Percentiles rank a stretch among this genome's conserved stretches.
Conservation (phyloP, 2,797 vertebrate species). For the Poecilia gillii region DNA sequence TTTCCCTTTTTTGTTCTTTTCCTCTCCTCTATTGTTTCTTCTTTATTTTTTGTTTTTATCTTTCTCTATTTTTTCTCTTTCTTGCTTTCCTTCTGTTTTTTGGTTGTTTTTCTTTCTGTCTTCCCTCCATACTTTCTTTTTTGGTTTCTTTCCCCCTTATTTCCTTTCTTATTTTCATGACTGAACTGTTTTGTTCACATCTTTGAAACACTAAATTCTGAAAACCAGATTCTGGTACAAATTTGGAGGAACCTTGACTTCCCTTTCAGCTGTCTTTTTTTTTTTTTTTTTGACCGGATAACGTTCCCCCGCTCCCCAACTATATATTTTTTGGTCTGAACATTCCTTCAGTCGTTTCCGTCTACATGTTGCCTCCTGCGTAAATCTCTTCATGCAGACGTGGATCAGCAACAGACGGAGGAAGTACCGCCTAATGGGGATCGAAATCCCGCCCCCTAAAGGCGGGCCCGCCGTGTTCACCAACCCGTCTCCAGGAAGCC, state of each 20-base stretch:
- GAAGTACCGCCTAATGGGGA: slow-evolving; percentile 98
- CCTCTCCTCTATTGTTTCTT: too few species aligned
- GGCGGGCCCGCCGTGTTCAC: slow-evolving; percentile 93
- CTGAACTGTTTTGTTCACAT: background rate
- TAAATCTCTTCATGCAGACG: slow-evolving; percentile 81
- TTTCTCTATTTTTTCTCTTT: too few species aligned
- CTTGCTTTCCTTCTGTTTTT: too few species aligned
- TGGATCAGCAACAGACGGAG: slow-evolving; percentile 99
- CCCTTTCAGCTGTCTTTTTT: background rate
- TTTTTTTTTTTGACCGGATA: background rate
- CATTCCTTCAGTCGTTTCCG: background rate
- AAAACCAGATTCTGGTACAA: background rate
- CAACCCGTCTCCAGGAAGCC: slow-evolving; percentile 76
- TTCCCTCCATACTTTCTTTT: too few species aligned
- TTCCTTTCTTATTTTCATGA: background rate
- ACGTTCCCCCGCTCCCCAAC: too few species aligned
- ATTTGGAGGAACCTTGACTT: background rate
- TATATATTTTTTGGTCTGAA: background rate
- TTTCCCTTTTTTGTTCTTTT: too few species aligned
- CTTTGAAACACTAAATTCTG: background rate
- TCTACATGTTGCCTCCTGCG: background rate
- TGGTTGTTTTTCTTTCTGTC: too few species aligned
- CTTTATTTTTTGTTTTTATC: too few species aligned
- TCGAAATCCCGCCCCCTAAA: slow-evolving; percentile 95
- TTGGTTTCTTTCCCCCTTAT: background rate